These are phyloP conservation scores for Lucifuga dentata DNA, from an alignment of 2,113 vertebrate species.

Conservation along the genomic window DNA sequence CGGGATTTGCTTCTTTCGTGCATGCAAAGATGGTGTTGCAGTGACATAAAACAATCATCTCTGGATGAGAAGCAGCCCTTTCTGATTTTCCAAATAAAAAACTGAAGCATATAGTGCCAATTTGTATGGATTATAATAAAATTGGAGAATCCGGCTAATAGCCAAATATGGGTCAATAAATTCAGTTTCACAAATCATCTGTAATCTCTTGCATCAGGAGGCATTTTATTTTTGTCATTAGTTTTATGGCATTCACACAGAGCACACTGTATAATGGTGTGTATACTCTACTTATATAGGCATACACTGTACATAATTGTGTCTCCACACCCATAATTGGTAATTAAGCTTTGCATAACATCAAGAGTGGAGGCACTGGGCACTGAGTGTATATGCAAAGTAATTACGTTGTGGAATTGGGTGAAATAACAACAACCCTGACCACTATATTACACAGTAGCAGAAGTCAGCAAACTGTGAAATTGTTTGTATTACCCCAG, in stretches of 20 bases:
- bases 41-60: constrained; percentile 8
- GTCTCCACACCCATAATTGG: constrained; percentile 2
- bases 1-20: constrained; percentile 7
- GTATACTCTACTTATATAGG: no score
- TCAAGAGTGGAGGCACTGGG: constrained; percentile 5
- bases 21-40: constrained; percentile 6
- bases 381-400: constrained; percentile 1
- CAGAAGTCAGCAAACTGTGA: constrained; percentile 50
- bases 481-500: constrained; percentile 58
- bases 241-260: background rate
- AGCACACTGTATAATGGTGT: no score
- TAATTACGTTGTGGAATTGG: constrained; percentile 38
- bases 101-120: constrained; percentile 59
- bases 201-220: constrained; percentile 2
- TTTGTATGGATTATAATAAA: constrained; percentile 13
- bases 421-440: constrained; percentile 32
- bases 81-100: constrained; percentile 19
- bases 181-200: constrained; percentile 7
- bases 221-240: no score
- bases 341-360: constrained; percentile 46
- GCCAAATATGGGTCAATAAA: constrained; percentile 26
- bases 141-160: constrained; percentile 31
- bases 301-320: constrained; percentile 8
- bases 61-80: constrained; percentile 1
- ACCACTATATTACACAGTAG: constrained; percentile 31